Conservation (phyloP, 1,140 invertebrate genomes). For the Sycophaga agraensis region DNA sequence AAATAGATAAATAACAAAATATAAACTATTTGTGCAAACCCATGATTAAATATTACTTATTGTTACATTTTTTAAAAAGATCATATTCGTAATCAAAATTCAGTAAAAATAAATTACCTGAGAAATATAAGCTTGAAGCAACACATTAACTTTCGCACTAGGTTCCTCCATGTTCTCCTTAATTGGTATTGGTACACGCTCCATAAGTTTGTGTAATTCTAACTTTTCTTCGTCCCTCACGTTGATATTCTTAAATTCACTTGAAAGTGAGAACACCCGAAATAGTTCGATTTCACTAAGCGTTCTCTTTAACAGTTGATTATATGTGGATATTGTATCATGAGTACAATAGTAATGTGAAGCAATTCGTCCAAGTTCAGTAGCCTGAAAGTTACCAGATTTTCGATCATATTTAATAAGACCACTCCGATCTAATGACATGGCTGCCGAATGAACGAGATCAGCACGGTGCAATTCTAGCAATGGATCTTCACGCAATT, state of each 20-base stretch:
- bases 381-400: conserved; percentile 89
- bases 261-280: conserved; percentile 97
- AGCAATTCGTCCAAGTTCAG: conserved; percentile 94
- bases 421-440: conserved; percentile 87
- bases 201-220: conserved; percentile 96
- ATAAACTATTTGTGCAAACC: too few species aligned
- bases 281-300: conserved; percentile 98
- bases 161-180: conserved; percentile 99
- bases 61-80: too few species aligned
- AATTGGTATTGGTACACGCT: conserved; percentile 97
- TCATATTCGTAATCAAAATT: too few species aligned
- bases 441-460: conserved; percentile 93
- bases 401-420: conserved; percentile 96
- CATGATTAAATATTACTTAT: too few species aligned
- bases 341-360: conserved; percentile 98
- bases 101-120: conserved; percentile 67
- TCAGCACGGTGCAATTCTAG: conserved; percentile 91
- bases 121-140: conserved; percentile 97
- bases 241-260: conserved; percentile 89
- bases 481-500: conserved; percentile 76
- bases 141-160: conserved; percentile 94
- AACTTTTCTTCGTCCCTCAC: conserved; percentile 98
- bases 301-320: conserved; percentile 94
- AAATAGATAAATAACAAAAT: not conserved
- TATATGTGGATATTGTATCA: conserved; percentile 96